phyloP scores from a whole-genome alignment of 1,140 invertebrate species.

The Aphaenogaster rudis region DNA sequence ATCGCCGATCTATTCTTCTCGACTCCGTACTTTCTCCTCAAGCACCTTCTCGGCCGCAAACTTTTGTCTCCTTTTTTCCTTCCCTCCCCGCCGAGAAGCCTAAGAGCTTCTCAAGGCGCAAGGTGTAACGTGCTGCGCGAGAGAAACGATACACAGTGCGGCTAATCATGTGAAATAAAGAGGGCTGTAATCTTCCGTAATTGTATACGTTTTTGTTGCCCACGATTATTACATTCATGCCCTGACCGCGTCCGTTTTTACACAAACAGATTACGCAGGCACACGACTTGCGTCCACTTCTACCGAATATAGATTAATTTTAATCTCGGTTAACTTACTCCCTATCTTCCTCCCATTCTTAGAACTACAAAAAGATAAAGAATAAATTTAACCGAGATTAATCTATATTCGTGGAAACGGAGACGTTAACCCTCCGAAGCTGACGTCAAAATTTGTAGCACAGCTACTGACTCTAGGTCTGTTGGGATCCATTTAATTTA shows the following conservation, averaged over 20 bases:
- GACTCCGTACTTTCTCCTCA: neutral
- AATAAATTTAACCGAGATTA: too few relatives aligned
- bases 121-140: neutral
- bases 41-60: neutral
- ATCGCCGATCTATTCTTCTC: conserved; percentile 5
- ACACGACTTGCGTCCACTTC: too few relatives aligned
- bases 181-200: neutral
- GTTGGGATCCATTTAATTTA: too few relatives aligned
- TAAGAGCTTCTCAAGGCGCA: neutral
- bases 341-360: too few relatives aligned
- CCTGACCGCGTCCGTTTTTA: neutral
- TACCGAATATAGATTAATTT: too few relatives aligned
- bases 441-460: too few relatives aligned
- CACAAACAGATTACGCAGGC: neutral
- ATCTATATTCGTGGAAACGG: too few relatives aligned
- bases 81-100: neutral
- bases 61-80: conserved; percentile 30
- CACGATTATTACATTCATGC: neutral
- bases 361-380: too few relatives aligned
- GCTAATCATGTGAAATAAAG: neutral
- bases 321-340: too few relatives aligned
- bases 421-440: too few relatives aligned
- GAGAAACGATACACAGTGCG: neutral
- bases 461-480: too few relatives aligned
- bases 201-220: neutral